Evolutionary conservation across 2,113 vertebrate species (phyloP).

Genomic region (Ochotona princeps): DNA sequence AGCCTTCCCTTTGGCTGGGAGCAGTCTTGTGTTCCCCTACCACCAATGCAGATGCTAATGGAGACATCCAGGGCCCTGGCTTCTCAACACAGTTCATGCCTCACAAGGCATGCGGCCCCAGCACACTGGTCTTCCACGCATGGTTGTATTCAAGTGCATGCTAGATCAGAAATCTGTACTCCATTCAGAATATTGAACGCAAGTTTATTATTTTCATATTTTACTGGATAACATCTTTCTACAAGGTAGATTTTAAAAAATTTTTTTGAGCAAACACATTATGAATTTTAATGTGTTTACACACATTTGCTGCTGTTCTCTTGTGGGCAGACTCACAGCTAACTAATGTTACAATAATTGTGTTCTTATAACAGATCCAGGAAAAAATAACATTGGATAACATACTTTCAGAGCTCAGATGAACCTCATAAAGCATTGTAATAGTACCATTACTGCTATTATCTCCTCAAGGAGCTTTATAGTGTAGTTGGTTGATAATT

Average conservation of each 20-base stretch:
- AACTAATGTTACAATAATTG: not conserved
- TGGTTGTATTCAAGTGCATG: not conserved
- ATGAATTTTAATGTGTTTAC: not conserved
- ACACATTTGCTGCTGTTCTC: constrained; percentile 6
- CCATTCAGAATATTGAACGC: not conserved
- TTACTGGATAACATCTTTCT: not conserved
- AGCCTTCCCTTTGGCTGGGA: not conserved
- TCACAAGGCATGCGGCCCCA: not conserved
- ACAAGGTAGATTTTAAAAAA: not conserved
- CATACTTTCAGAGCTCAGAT: not conserved
- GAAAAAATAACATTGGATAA: not conserved
- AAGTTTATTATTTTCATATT: not conserved
- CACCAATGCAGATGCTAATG: too few relatives aligned
- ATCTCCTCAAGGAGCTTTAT: not conserved
- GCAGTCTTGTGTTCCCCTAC: fast-evolving
- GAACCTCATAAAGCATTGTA: not conserved
- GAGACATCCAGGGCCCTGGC: fast-evolving
- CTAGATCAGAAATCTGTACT: not conserved
- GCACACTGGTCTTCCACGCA: not conserved
- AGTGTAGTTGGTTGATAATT: not conserved
- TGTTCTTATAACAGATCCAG: not conserved
- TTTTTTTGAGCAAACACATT: not conserved
- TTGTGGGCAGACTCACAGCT: not conserved
- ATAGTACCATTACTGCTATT: not conserved
- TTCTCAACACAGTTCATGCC: not conserved